phyloP scores from a whole-genome alignment of 2,113 vertebrate species.

The Nansenia antarctica region DNA sequence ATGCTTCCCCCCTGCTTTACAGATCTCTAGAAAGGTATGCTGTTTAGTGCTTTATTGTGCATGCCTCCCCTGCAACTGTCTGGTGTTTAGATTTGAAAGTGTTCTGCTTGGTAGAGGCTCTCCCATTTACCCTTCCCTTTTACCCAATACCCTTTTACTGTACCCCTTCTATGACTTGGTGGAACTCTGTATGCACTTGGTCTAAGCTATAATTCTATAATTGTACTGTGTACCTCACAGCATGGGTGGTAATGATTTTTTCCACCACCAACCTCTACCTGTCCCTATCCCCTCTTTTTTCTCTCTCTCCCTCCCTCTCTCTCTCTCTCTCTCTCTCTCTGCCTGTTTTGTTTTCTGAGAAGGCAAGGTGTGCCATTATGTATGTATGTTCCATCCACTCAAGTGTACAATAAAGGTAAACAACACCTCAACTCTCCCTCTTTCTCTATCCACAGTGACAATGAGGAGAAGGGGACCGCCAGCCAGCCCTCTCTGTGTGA shows the following conservation, averaged over 20 bases:
- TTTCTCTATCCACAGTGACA: constrained; percentile 73
- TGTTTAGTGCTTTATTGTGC: constrained; percentile 36
- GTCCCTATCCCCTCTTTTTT: not conserved
- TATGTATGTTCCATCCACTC: no score
- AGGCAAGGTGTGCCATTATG: no score
- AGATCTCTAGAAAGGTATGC: constrained; percentile 96
- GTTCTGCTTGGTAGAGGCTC: not conserved
- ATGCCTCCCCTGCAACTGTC: constrained; percentile 15
- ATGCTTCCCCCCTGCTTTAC: constrained; percentile 69
- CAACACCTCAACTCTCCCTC: not conserved
- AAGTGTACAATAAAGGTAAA: no score
- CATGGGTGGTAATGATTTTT: not conserved
- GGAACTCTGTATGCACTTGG: not conserved
- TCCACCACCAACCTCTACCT: not conserved
- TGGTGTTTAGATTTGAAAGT: constrained; percentile 1
- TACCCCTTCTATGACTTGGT: not conserved
- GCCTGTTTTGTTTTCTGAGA: not conserved
- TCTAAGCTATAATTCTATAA: no score
- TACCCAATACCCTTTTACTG: not conserved
- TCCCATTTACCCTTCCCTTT: not conserved
- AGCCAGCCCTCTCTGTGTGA: constrained; percentile 87
- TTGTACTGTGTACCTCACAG: not conserved
- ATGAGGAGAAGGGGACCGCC: constrained; percentile 86
- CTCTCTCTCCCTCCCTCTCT: not conserved
- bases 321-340: not conserved